A percentile compares a stretch with the other conserved stretches of the same genome.
These are phyloP conservation scores for Trachelus tabidus DNA, from an alignment of 2,888 invertebrate species.

Conservation along the genomic window DNA sequence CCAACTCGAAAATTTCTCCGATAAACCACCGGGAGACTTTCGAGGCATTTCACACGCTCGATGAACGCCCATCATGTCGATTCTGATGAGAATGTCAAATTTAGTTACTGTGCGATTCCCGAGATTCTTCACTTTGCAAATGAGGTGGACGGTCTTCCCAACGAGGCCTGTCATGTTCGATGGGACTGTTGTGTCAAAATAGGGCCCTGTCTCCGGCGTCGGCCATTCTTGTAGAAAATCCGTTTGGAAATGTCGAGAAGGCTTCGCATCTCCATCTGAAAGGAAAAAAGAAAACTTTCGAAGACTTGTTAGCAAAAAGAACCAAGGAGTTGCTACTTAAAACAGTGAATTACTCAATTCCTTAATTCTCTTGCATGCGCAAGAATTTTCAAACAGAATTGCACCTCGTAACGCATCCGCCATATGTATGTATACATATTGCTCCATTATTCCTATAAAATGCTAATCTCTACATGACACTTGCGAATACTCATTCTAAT, in stretches of 20 bases:
- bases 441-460: too few species aligned
- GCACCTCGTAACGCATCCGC: too few species aligned
- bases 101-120: constrained; percentile 66
- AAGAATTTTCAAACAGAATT: too few species aligned
- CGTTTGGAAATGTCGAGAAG: constrained; percentile 55
- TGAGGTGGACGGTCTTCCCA: constrained; percentile 66
- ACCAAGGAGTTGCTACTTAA: neutral
- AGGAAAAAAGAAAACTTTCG: constrained; percentile 7
- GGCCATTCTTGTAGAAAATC: constrained; percentile 63
- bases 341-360: neutral
- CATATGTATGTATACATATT: too few species aligned
- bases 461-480: too few species aligned
- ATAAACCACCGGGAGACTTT: neutral
- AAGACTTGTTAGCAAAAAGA: neutral
- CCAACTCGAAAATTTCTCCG: neutral
- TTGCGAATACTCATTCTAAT: too few species aligned
- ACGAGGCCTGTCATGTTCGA: constrained; percentile 67
- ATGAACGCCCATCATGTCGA: neutral
- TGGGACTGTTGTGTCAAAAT: constrained; percentile 62
- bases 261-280: constrained; percentile 66
- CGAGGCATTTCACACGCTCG: neutral
- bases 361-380: neutral
- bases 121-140: constrained; percentile 66
- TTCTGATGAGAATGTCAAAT: neutral
- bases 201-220: constrained; percentile 60